These are phyloP conservation scores for Melolontha melolontha DNA, from an alignment of 2,888 invertebrate genomes.

Conservation along the genomic window DNA sequence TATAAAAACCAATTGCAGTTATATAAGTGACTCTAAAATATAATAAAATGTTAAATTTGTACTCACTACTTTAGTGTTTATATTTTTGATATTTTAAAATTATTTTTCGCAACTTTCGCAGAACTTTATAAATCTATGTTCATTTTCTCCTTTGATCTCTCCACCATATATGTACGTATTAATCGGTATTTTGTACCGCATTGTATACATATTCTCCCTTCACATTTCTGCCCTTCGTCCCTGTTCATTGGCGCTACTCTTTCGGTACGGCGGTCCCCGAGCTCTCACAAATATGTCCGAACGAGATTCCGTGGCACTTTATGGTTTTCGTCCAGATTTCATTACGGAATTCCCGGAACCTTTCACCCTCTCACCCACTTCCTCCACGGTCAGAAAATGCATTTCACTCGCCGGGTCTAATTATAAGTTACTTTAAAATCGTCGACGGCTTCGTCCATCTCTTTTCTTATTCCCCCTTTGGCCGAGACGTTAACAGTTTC, in stretches of 20 bases:
- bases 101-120: no score
- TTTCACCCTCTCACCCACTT: slow-evolving; percentile 6
- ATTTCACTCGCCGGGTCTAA: slow-evolving; percentile 53
- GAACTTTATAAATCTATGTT: no score
- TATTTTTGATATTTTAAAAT: no score
- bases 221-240: slow-evolving; percentile 4
- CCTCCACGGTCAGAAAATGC: slow-evolving; percentile 49
- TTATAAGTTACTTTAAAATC: slow-evolving; percentile 46
- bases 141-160: no score
- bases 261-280: slow-evolving; percentile 38
- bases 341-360: slow-evolving; percentile 52
- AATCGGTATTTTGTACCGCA: no score
- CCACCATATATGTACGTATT: no score
- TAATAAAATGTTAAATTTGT: no score
- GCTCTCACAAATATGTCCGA: slow-evolving; percentile 64
- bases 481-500: no score
- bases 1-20: no score
- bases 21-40: no score
- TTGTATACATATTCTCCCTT: neutral
- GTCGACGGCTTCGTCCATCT: slow-evolving; percentile 20
- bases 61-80: no score
- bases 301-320: slow-evolving; percentile 60
- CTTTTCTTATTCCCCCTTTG: no score
- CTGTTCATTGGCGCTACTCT: slow-evolving; percentile 22
- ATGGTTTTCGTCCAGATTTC: slow-evolving; percentile 59